Percentiles rank a stretch among this genome's conserved stretches.
Evolutionary conservation across 2,888 invertebrate genomes (phyloP).

Genomic region (Hermodice carunculata): DNA sequence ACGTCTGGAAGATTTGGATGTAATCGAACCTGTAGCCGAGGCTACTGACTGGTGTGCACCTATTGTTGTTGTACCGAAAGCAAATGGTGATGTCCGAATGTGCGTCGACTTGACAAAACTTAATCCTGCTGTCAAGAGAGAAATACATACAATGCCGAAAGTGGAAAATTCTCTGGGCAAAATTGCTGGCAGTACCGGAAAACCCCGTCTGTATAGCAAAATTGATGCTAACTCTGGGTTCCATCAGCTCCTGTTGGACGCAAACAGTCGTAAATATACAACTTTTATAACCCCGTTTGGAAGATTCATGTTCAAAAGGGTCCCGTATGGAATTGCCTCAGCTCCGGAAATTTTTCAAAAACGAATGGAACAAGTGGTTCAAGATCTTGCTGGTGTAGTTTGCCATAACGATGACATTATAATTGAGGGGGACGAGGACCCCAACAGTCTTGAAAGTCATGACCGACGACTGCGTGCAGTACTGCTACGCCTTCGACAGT

Average conservation of each 20-base stretch:
- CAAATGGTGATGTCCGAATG: background rate
- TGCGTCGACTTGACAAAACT: background rate
- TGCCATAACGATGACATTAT: constrained; percentile 42
- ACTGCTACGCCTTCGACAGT: constrained; percentile 12
- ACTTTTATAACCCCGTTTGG: too few relatives aligned
- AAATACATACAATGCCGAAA: too few relatives aligned
- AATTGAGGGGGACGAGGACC: constrained; percentile 20
- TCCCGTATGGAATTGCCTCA: constrained; percentile 24
- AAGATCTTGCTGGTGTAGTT: constrained; percentile 22
- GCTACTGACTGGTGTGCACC: background rate
- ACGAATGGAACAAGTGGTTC: constrained; percentile 30
- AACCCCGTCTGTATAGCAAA: too few relatives aligned
- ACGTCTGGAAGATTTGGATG: background rate
- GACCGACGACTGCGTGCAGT: constrained; percentile 26
- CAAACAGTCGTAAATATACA: too few relatives aligned
- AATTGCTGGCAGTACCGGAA: too few relatives aligned
- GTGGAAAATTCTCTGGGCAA: too few relatives aligned
- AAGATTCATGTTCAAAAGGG: constrained; percentile 28
- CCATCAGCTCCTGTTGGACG: too few relatives aligned
- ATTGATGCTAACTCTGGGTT: too few relatives aligned
- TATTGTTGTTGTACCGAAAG: background rate
- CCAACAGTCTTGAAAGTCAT: too few relatives aligned
- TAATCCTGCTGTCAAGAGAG: too few relatives aligned
- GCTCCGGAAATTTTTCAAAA: constrained; percentile 27
- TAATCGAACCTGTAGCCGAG: background rate